Conservation (phyloP, 2,113 vertebrate genomes). For the Oncorhynchus kisutch region DNA sequence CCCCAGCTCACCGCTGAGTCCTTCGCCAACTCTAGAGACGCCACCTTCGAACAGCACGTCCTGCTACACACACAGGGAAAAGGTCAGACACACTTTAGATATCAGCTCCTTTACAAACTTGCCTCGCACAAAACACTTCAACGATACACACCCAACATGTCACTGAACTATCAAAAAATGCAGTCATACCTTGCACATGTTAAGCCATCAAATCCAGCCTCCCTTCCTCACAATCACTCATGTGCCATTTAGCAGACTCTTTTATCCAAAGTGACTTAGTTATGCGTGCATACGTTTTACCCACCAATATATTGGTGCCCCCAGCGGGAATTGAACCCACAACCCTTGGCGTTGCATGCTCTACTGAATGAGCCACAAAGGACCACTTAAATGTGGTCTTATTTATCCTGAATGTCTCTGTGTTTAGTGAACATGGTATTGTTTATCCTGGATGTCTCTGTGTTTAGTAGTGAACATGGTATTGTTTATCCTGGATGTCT, state of each 20-base stretch:
- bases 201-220: too few relatives aligned
- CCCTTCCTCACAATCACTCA: too few relatives aligned
- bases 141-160: not conserved
- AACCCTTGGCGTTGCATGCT: too few relatives aligned
- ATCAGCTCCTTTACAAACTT: not conserved
- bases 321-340: too few relatives aligned
- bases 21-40: slow-evolving; percentile 90
- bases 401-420: not conserved
- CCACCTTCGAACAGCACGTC: slow-evolving; percentile 87
- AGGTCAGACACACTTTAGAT: slow-evolving; percentile 67
- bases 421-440: not conserved
- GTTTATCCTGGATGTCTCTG: not conserved
- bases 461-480: slow-evolving; percentile 65
- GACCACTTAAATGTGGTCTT: not conserved
- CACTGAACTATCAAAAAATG: not conserved
- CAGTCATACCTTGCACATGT: too few relatives aligned
- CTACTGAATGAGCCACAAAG: too few relatives aligned
- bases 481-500: not conserved
- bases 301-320: too few relatives aligned
- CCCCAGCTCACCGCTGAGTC: slow-evolving; percentile 80
- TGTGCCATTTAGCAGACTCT: too few relatives aligned
- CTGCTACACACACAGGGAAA: slow-evolving; percentile 82
- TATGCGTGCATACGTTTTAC: too few relatives aligned
- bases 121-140: not conserved
- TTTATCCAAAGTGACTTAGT: too few relatives aligned